Evolutionary conservation across 2,888 invertebrate genomes (phyloP).

Genomic region (Parochlus steinenii): DNA sequence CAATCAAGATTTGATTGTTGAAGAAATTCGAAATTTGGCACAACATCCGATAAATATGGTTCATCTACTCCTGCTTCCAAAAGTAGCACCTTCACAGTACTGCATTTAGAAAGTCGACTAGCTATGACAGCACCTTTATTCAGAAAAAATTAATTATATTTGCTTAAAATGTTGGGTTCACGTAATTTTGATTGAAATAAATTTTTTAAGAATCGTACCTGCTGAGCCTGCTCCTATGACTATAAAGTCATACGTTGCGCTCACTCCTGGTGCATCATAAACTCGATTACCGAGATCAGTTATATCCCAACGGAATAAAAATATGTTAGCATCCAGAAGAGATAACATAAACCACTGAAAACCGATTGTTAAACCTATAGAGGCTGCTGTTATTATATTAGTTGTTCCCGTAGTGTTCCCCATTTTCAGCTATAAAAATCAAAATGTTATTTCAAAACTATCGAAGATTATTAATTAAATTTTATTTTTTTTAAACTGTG

Average conservation of each 20-base stretch:
- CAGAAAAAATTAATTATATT: no score
- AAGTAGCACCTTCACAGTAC: slow-evolving; percentile 53
- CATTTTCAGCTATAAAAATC: no score
- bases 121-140: slow-evolving; percentile 66
- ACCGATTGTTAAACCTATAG: no score
- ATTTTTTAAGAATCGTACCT: no score
- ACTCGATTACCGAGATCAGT: slow-evolving; percentile 47
- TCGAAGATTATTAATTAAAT: no score
- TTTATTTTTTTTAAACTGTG: no score
- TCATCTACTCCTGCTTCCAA: slow-evolving; percentile 68
- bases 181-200: no score
- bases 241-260: slow-evolving; percentile 59
- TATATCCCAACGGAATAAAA: slow-evolving; percentile 51
- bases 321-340: slow-evolving; percentile 44
- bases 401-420: no score
- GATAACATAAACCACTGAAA: slow-evolving; percentile 46
- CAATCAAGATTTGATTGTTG: slow-evolving; percentile 64
- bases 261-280: slow-evolving; percentile 35
- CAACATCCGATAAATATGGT: slow-evolving; percentile 52
- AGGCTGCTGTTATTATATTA: no score
- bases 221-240: slow-evolving; percentile 70
- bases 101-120: slow-evolving; percentile 56
- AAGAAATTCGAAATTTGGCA: slow-evolving; percentile 49
- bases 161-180: no score
- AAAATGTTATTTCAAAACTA: no score